Evolutionary conservation across 2,888 invertebrate species (phyloP).

Genomic region (Pseudococcus viburni): DNA sequence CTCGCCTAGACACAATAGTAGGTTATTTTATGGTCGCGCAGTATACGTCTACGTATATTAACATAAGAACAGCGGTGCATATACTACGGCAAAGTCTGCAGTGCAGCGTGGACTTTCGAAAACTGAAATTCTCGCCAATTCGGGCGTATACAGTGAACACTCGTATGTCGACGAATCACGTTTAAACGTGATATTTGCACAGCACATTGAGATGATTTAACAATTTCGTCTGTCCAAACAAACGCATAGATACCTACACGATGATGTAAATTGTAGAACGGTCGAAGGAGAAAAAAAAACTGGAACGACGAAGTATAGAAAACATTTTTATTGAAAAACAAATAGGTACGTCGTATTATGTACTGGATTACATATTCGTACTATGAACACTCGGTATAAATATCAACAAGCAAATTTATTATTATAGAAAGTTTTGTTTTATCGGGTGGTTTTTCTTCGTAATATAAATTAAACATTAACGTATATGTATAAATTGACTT

Average conservation of each 20-base stretch:
- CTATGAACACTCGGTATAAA: conserved; percentile 17
- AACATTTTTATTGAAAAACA: conserved; percentile 26
- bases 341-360: background rate
- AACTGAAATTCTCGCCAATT: conserved; percentile 7
- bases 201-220: conserved; percentile 21
- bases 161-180: conserved; percentile 10
- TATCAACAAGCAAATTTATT: conserved; percentile 33
- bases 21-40: conserved; percentile 1
- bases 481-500: background rate
- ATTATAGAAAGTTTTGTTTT: conserved; percentile 19
- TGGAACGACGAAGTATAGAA: conserved; percentile 6
- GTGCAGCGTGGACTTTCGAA: background rate
- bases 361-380: background rate
- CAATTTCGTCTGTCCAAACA: conserved; percentile 2
- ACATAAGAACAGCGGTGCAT: background rate
- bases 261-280: background rate
- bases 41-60: background rate
- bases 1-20: conserved; percentile 10
- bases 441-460: conserved; percentile 28
- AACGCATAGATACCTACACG: background rate
- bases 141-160: background rate
- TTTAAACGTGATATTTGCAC: conserved; percentile 43
- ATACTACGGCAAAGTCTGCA: background rate
- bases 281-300: background rate
- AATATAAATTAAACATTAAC: background rate